phyloP scores from a whole-genome alignment of 2,888 invertebrate species.

The Drosophila conformis region DNA sequence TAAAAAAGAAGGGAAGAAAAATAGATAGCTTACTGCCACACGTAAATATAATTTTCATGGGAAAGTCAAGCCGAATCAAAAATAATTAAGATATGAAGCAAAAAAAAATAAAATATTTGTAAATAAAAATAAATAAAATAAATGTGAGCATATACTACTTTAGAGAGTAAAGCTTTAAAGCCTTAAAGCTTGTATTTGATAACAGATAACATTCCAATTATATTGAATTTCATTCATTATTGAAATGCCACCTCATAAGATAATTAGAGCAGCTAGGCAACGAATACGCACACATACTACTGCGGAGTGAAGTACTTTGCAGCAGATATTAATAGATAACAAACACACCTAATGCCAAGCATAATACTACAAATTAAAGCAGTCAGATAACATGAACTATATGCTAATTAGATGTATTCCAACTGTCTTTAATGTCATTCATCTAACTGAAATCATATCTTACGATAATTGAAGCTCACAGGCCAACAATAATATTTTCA shows the following conservation, averaged over 20 bases:
- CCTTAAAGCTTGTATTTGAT: background rate
- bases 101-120: background rate
- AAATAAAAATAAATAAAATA: background rate
- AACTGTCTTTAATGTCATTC: background rate
- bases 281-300: background rate
- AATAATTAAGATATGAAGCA: background rate
- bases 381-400: background rate
- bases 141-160: background rate
- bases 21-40: background rate
- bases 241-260: background rate
- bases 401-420: background rate
- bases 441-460: background rate
- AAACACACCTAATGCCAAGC: background rate
- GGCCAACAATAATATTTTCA: background rate
- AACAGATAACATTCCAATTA: background rate
- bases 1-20: background rate
- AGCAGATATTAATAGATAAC: background rate
- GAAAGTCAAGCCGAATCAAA: background rate
- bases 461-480: background rate
- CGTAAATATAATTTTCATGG: background rate
- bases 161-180: background rate
- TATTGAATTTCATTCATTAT: background rate
- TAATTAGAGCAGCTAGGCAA: background rate
- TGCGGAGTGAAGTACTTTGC: background rate
- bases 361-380: constrained; percentile 2